Conservation (phyloP, 1,140 invertebrate species). For the Halesus radiatus region DNA sequence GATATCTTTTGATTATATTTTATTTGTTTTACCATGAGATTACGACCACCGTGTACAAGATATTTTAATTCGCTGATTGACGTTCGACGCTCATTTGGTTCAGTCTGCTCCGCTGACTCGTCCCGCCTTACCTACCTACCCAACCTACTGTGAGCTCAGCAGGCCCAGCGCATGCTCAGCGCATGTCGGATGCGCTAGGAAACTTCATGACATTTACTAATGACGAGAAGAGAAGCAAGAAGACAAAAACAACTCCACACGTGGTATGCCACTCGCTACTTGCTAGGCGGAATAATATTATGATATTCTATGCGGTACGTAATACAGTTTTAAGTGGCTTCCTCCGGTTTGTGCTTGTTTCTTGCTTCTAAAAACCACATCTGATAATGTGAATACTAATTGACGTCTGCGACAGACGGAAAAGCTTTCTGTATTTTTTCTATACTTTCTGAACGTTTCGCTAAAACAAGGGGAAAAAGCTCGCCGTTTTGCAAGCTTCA, state of each 20-base stretch:
- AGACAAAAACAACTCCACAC: too few relatives aligned
- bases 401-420: too few relatives aligned
- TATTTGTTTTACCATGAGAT: too few relatives aligned
- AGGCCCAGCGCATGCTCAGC: background rate
- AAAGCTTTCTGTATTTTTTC: too few relatives aligned
- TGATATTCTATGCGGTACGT: background rate
- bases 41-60: too few relatives aligned
- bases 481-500: too few relatives aligned
- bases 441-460: too few relatives aligned
- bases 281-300: background rate
- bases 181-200: slow-evolving; percentile 26
- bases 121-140: background rate
- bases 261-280: background rate
- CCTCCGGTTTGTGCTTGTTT: slow-evolving; percentile 14
- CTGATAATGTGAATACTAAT: background rate
- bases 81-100: slow-evolving; percentile 24
- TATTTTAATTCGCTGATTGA: background rate
- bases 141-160: too few relatives aligned
- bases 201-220: background rate
- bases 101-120: background rate
- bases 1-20: too few relatives aligned
- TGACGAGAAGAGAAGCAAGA: too few relatives aligned
- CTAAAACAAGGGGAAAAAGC: too few relatives aligned
- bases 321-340: slow-evolving; percentile 22
- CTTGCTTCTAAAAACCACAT: background rate